Evolutionary conservation across 2,888 invertebrate species (phyloP).

Genomic region (Lissocephala sabroskyi): DNA sequence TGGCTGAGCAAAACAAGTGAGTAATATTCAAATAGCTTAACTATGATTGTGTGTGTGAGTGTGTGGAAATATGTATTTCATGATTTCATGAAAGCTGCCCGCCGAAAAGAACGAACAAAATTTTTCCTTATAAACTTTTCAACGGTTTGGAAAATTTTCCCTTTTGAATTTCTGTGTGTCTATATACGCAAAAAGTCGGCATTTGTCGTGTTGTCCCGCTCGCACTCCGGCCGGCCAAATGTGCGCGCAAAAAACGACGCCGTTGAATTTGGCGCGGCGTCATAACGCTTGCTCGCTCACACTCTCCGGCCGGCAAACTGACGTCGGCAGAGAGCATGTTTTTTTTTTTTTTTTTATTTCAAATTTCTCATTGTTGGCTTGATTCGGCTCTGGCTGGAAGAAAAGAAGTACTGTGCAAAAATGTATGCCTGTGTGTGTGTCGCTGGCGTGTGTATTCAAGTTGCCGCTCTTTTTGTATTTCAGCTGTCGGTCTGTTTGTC

Average conservation of each 20-base stretch:
- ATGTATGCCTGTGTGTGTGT: constrained; percentile 18
- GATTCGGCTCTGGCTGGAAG: constrained; percentile 14
- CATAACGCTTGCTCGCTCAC: constrained; percentile 51
- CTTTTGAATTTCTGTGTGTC: constrained; percentile 61
- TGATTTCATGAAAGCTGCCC: constrained; percentile 21
- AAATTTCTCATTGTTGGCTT: no score
- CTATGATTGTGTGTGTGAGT: constrained; percentile 24
- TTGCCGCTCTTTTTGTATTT: constrained; percentile 54
- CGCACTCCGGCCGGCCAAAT: constrained; percentile 26
- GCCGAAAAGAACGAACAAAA: no score
- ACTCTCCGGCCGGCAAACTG: constrained; percentile 58
- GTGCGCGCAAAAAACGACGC: constrained; percentile 60
- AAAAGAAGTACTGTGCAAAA: constrained; percentile 43
- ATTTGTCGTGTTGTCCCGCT: constrained; percentile 45
- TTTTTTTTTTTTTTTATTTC: no score
- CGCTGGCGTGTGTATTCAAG: constrained; percentile 31
- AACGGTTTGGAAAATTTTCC: constrained; percentile 55
- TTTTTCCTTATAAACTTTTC: constrained; percentile 42
- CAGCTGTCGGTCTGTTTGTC: constrained; percentile 40
- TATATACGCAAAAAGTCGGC: constrained; percentile 53
- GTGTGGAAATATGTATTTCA: constrained; percentile 32
- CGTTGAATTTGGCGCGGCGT: constrained; percentile 63
- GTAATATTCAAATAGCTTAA: constrained; percentile 47
- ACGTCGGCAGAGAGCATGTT: constrained; percentile 28
- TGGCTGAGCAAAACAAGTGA: constrained; percentile 73